Base-by-base conservation (phyloP, 2,113 vertebrate species). In the Scopus umbretta region DNA sequence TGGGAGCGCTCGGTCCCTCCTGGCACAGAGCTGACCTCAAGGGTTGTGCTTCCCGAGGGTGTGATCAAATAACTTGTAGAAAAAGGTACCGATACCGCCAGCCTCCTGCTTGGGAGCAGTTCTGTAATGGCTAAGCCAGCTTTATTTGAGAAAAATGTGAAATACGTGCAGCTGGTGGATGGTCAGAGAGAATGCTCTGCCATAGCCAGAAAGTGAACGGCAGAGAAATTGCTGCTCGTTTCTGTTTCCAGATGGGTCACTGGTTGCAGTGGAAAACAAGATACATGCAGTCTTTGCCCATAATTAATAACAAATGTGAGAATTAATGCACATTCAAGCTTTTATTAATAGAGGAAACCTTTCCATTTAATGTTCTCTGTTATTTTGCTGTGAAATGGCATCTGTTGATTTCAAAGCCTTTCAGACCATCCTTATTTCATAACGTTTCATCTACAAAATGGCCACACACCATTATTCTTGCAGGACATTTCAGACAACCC, bases 331-430 rank as follows among this genome's bases (percentile, higher is more conserved):
- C 6, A 11, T 18, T 86, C 20, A 42, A 32, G 81, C 13, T 88
- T 73, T 94, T 80, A 40, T 78, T 58, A 50, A 26, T 10, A 63
- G 45, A 52, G 22, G 45, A 92, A 26, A 80, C 17, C 18, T 80
- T 92, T 81, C 34, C 20, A 14, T 32, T 73, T 80, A 3, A 8
- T 16, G 13, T 42, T 65, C 17, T 49, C 43, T 21, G 10, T 71
- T 85, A 13, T 22, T 87, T 58, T 30, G 32, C 62, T 67, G 42
- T 63, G 80, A 82, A 89, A 13, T 22, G 34, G 16, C 32, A 63
- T 85, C n/a, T 70, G 17, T 59, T 85, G 74, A 27, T 90, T 91
- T 88, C 84, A 75, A 90, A 95, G 45, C 73, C 45, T 53, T 86
- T 63, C 70, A 30, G 63, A 12, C 59, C 19, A 4, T 80, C n/a